Evolutionary conservation across 1,140 invertebrate genomes (phyloP).

Genomic region (Saccostrea cuccullata): DNA sequence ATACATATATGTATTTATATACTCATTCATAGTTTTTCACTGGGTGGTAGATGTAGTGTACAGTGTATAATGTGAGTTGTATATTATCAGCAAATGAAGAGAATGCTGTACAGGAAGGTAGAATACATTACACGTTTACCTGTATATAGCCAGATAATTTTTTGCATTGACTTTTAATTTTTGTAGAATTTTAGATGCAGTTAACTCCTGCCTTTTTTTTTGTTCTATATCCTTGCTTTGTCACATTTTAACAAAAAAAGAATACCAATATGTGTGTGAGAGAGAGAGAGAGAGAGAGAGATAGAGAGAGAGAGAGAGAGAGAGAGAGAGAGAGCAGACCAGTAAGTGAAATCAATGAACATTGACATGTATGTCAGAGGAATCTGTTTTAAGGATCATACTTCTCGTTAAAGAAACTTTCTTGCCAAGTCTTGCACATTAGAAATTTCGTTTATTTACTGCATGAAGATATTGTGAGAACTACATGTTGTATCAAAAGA

Average conservation of each 20-base stretch:
- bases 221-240: not conserved
- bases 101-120: constrained; percentile 48
- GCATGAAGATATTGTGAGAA: too few relatives aligned
- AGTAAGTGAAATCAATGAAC: not conserved
- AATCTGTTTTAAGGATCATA: too few relatives aligned
- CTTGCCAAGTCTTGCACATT: too few relatives aligned
- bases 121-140: not conserved
- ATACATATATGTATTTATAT: too few relatives aligned
- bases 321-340: not conserved
- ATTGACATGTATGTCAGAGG: too few relatives aligned
- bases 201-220: not conserved
- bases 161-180: constrained; percentile 15
- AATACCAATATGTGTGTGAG: not conserved
- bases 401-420: too few relatives aligned
- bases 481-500: too few relatives aligned
- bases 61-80: not conserved
- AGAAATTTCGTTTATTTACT: too few relatives aligned
- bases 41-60: not conserved
- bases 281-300: constrained; percentile 8
- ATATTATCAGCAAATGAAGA: constrained; percentile 47
- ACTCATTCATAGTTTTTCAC: too few relatives aligned
- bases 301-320: not conserved
- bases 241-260: not conserved
- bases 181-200: not conserved
- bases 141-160: not conserved